Percentiles rank a stretch among this genome's conserved stretches.
These are phyloP conservation scores for Hassar affinis DNA, from an alignment of 2,113 vertebrate species.

Conservation along the genomic window DNA sequence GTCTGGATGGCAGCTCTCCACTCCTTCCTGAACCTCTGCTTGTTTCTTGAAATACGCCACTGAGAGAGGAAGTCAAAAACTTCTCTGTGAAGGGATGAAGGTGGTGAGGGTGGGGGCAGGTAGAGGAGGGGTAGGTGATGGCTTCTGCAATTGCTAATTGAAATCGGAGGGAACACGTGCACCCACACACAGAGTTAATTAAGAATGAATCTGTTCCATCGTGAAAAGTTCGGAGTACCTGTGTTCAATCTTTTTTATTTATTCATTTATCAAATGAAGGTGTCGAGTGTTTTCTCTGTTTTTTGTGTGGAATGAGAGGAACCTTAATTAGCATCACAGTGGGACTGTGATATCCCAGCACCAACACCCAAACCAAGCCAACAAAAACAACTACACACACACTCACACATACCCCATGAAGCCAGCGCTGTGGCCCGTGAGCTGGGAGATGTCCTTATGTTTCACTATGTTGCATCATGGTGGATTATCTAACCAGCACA, in stretches of 20 bases:
- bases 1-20: conserved; percentile 63
- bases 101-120: conserved; percentile 14
- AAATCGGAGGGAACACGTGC: conserved; percentile 40
- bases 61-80: conserved; percentile 63
- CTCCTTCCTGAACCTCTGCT: conserved; percentile 65
- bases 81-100: conserved; percentile 48
- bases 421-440: conserved; percentile 59
- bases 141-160: conserved; percentile 49
- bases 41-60: conserved; percentile 64
- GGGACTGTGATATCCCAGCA: conserved; percentile 57
- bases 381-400: conserved; percentile 28
- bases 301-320: conserved; percentile 63
- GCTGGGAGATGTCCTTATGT: conserved; percentile 61
- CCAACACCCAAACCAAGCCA: conserved; percentile 44
- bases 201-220: conserved; percentile 51
- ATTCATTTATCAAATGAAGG: conserved; percentile 49
- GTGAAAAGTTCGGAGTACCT: conserved; percentile 38
- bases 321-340: conserved; percentile 75
- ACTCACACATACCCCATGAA: conserved; percentile 56
- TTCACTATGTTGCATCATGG: conserved; percentile 74
- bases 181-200: conserved; percentile 61
- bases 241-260: conserved; percentile 27
- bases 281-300: conserved; percentile 52
- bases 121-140: conserved; percentile 31
- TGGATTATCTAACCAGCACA: conserved; percentile 72